Evolutionary conservation across 2,797 vertebrate species (phyloP), one percentile per base, ranked within the genome.

Genomic region (Adrianichthys oophorus): DNA sequence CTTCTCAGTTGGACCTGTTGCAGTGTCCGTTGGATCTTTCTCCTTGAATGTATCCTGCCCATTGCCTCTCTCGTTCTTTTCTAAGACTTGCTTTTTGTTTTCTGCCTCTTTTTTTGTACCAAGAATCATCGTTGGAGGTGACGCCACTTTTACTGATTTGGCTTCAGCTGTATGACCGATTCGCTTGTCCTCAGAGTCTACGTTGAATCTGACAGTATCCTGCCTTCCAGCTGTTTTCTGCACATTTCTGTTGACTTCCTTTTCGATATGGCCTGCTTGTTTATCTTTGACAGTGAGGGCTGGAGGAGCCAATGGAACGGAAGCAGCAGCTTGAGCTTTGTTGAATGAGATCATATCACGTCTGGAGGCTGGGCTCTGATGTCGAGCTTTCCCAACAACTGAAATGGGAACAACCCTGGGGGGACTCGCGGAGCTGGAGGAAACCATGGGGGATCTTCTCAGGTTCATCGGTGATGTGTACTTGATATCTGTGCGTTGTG

Each of bases 271-370:
- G 40, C 57, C 58, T 13, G 16, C 53, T 63, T 62, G 59, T 50
- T 84, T 82, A 41, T 85, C 70, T 78, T 72, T 76, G 61, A 62
- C 17, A n/a, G 62, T 16, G 15, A 50, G 51, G 13, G 67, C 17
- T 55, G 68, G 16, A 17, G 71, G 37, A 50, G 67, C 17, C 55
- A 66, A 16, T 17, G 71, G 37, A 52, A 62, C 14, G 43, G 69
- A 62, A 40, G 75, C 46, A 12, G 85, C 66, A 56, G 83, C 76
- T 21, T 79, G 80, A 18, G 90, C 82, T 90, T 91, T 92, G 59
- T 69, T 84, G 70, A 93, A 93, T 26, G 92, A 87, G 59, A 92
- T 62, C 88, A 92, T 91, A 73, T 92, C 92, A 72, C 90, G 91
- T 79, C 92, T 91, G 76, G 87, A 86, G 59, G 75, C 78, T 6